A percentile compares a stretch with the other conserved stretches of the same genome.
Evolutionary conservation across 2,888 invertebrate genomes (phyloP).

Genomic region (Tenthredo mesomela): DNA sequence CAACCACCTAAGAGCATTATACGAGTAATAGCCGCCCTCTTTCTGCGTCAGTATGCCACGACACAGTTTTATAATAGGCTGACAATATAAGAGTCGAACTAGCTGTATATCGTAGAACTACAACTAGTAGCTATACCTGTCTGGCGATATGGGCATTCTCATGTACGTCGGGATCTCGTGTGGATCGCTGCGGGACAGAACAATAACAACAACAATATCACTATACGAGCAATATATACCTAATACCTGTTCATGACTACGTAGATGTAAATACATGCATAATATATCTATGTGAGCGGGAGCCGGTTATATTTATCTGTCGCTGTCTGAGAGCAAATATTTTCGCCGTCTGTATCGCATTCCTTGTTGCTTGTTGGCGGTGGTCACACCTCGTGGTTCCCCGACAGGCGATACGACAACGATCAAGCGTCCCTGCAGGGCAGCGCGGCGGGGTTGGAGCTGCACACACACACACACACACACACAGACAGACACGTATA

Average conservation of each 20-base stretch:
- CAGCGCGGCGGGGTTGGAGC: background rate
- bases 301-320: constrained; percentile 50
- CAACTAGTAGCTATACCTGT: background rate
- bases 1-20: background rate
- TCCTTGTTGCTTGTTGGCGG: background rate
- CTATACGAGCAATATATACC: background rate
- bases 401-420: background rate
- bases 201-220: constrained; percentile 18
- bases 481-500: background rate
- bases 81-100: background rate
- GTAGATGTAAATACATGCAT: background rate
- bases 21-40: background rate
- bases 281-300: constrained; percentile 4
- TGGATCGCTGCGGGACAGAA: background rate
- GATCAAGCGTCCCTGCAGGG: background rate
- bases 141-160: background rate
- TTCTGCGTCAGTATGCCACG: background rate
- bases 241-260: background rate
- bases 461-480: background rate
- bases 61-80: background rate
- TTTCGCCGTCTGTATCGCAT: constrained; percentile 47
- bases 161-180: background rate
- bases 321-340: constrained; percentile 48
- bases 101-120: background rate
- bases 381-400: constrained; percentile 42